A percentile compares a stretch with the other conserved stretches of the same genome.
These are phyloP conservation scores for Delia radicum DNA, from an alignment of 1,140 invertebrate species.

Conservation along the genomic window DNA sequence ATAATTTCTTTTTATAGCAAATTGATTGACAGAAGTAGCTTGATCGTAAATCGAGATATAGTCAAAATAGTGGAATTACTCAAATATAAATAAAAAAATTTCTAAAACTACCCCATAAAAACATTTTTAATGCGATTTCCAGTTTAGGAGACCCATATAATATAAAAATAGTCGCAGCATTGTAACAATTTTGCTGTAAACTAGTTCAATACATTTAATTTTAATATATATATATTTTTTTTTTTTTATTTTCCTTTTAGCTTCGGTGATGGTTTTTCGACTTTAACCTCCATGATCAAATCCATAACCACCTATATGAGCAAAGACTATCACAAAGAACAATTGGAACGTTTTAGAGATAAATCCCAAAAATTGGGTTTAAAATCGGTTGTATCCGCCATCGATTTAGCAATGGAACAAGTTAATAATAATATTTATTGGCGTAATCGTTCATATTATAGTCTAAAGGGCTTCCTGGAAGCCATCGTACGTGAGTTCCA, in stretches of 20 bases:
- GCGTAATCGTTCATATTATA: slow-evolving; percentile 50
- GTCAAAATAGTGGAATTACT: too few species aligned
- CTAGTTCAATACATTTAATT: too few species aligned
- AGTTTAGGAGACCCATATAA: too few species aligned
- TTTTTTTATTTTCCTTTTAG: slow-evolving; percentile 36
- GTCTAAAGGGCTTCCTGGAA: slow-evolving; percentile 46
- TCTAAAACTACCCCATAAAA: too few species aligned
- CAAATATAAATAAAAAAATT: too few species aligned
- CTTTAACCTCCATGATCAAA: slow-evolving; percentile 58
- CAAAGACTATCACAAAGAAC: slow-evolving; percentile 54
- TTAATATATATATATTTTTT: not conserved
- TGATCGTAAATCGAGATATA: too few species aligned
- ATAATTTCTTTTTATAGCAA: too few species aligned
- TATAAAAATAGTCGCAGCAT: too few species aligned
- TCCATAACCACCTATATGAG: slow-evolving; percentile 59
- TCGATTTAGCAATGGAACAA: slow-evolving; percentile 49
- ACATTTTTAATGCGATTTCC: too few species aligned
- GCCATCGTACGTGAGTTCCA: slow-evolving; percentile 50
- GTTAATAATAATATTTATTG: slow-evolving; percentile 54
- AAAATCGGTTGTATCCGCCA: slow-evolving; percentile 43
- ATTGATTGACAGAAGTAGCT: too few species aligned
- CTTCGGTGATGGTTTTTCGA: slow-evolving; percentile 59
- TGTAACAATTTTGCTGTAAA: too few species aligned
- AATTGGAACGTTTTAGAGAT: slow-evolving; percentile 42
- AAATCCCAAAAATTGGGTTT: slow-evolving; percentile 45